phyloP scores from a whole-genome alignment of 2,113 vertebrate genomes.

The Triplophysa siluroides region DNA sequence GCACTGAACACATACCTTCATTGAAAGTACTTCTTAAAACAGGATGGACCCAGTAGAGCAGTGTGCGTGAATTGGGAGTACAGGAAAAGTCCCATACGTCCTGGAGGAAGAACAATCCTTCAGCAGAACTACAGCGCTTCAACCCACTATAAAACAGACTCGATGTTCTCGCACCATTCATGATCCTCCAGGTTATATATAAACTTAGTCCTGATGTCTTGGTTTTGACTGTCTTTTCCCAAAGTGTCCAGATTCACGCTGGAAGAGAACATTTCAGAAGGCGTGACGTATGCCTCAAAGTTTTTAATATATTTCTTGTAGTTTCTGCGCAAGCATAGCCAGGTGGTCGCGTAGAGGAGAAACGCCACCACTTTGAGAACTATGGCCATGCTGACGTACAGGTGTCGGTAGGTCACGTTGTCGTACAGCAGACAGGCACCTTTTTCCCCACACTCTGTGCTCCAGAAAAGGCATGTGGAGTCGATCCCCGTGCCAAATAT shows the following conservation, averaged over 20 bases:
- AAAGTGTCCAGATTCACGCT: slow-evolving; percentile 87
- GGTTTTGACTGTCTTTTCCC: slow-evolving; percentile 81
- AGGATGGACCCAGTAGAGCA: slow-evolving; percentile 61
- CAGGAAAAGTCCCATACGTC: slow-evolving; percentile 46
- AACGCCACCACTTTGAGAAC: slow-evolving; percentile 92
- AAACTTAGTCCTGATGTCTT: slow-evolving; percentile 91
- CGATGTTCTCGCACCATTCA: slow-evolving; percentile 98
- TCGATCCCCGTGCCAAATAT: slow-evolving; percentile 97
- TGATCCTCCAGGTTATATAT: slow-evolving; percentile 98
- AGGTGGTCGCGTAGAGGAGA: slow-evolving; percentile 91
- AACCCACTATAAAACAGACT: slow-evolving; percentile 92
- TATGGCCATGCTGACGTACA: slow-evolving; percentile 95
- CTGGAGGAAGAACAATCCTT: slow-evolving; percentile 51
- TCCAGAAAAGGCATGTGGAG: slow-evolving; percentile 98
- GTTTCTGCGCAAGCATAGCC: slow-evolving; percentile 94
- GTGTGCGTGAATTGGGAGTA: slow-evolving; percentile 47
- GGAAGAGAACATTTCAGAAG: slow-evolving; percentile 92
- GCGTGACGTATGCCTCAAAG: slow-evolving; percentile 84
- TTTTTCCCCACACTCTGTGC: slow-evolving; percentile 85
- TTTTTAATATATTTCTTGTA: slow-evolving; percentile 95
- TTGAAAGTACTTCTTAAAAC: slow-evolving; percentile 53
- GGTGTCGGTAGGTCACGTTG: slow-evolving; percentile 88
- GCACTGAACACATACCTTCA: slow-evolving; percentile 57
- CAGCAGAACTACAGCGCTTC: slow-evolving; percentile 46
- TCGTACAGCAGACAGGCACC: slow-evolving; percentile 93